Evolutionary conservation across 2,113 vertebrate species (phyloP).

Genomic region (Macquaria ambigua): DNA sequence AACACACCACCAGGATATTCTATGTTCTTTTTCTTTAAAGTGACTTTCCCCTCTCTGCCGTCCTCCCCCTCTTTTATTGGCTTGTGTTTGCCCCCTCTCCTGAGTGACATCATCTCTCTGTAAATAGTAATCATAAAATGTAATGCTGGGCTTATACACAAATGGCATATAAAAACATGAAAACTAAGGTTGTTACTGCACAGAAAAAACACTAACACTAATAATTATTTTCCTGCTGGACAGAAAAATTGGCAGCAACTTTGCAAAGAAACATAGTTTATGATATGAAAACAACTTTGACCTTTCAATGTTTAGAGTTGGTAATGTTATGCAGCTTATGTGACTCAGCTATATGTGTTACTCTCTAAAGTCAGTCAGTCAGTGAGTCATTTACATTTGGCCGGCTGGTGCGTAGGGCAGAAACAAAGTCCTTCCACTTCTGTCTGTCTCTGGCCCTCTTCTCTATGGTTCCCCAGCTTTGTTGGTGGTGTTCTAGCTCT

Average conservation of each 20-base stretch:
- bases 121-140: constrained; percentile 22
- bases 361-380: not conserved
- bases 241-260: not conserved
- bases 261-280: not conserved
- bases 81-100: constrained; percentile 11
- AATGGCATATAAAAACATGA: constrained; percentile 11
- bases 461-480: too few relatives aligned
- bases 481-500: too few relatives aligned
- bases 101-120: constrained; percentile 36
- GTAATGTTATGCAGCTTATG: not conserved
- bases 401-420: too few relatives aligned
- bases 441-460: too few relatives aligned
- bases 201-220: not conserved
- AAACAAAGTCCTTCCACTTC: too few relatives aligned
- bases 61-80: not conserved
- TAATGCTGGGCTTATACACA: constrained; percentile 1
- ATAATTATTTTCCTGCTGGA: not conserved
- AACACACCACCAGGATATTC: not conserved
- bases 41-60: not conserved
- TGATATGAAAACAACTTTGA: constrained; percentile 19
- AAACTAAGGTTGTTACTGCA: constrained; percentile 6
- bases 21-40: not conserved
- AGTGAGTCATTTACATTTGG: too few relatives aligned
- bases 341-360: not conserved
- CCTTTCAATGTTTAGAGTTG: constrained; percentile 8